phyloP scores from a whole-genome alignment of 92 coral and sea anemone species.

The Paragorgia papillata region DNA sequence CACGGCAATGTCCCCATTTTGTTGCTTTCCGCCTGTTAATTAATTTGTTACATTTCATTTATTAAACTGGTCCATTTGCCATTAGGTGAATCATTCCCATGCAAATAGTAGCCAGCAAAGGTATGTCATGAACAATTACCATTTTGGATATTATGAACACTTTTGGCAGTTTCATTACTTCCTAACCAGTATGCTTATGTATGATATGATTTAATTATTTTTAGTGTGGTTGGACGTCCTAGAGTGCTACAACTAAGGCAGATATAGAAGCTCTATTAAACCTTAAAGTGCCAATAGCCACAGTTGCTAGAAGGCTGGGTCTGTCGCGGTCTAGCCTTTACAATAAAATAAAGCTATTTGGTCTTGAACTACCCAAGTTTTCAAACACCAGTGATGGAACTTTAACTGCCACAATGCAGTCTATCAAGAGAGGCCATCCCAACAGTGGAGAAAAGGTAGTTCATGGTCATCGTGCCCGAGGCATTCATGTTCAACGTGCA shows the following conservation, averaged over 20 bases:
- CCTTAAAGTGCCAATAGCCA: slow-evolving; percentile 8
- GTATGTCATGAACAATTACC: too few relatives aligned
- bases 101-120: too few relatives aligned
- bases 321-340: neutral
- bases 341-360: neutral
- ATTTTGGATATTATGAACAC: too few relatives aligned
- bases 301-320: slow-evolving; percentile 5
- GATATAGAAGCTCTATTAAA: slow-evolving; percentile 1
- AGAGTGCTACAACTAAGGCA: neutral
- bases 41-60: too few relatives aligned
- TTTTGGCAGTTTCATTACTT: too few relatives aligned
- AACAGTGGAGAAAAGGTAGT: neutral
- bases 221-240: slow-evolving; percentile 16
- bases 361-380: slow-evolving; percentile 7
- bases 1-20: too few relatives aligned
- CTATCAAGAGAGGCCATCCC: neutral
- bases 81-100: too few relatives aligned
- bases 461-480: slow-evolving; percentile 3
- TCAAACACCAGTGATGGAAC: neutral
- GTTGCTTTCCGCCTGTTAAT: too few relatives aligned
- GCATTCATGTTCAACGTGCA: neutral
- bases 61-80: too few relatives aligned
- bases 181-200: too few relatives aligned
- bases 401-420: neutral
- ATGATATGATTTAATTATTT: too few relatives aligned